Conservation (phyloP, 2,888 invertebrate species). For the Andrena bucephala region DNA sequence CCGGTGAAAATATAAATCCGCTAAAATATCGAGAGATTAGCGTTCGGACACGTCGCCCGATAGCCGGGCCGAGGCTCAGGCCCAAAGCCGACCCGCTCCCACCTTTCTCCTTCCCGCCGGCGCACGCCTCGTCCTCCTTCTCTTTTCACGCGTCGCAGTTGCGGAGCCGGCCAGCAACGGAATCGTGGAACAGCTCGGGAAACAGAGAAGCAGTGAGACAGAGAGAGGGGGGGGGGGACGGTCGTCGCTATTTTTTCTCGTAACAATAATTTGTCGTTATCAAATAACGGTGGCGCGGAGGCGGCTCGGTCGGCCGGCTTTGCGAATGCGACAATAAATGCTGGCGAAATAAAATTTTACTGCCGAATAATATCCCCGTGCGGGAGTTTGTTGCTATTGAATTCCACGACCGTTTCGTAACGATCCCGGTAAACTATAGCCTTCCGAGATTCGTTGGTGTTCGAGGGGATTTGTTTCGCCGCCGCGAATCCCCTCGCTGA, state of each 20-base stretch:
- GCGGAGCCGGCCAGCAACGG: background rate
- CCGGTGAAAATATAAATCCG: slow-evolving; percentile 82
- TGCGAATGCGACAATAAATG: slow-evolving; percentile 81
- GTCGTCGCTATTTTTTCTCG: slow-evolving; percentile 81
- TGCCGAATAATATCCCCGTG: slow-evolving; percentile 81
- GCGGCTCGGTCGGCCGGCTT: slow-evolving; percentile 62
- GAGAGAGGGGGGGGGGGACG: background rate
- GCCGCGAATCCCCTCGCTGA: slow-evolving; percentile 34
- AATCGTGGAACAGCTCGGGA: background rate
- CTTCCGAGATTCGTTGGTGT: slow-evolving; percentile 13
- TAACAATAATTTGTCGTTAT: slow-evolving; percentile 85
- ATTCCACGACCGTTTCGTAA: slow-evolving; percentile 77
- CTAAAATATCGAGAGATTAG: slow-evolving; percentile 84
- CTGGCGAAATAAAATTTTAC: slow-evolving; percentile 84
- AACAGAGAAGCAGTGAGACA: background rate
- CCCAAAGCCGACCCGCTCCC: slow-evolving; percentile 58
- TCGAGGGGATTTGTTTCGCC: slow-evolving; percentile 21
- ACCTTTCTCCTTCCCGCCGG: background rate
- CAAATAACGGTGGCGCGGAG: slow-evolving; percentile 77
- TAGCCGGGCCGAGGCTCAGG: slow-evolving; percentile 71
- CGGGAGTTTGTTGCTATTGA: slow-evolving; percentile 83
- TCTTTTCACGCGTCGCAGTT: background rate
- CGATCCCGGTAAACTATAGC: slow-evolving; percentile 50
- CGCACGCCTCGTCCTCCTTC: slow-evolving; percentile 11
- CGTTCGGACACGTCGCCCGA: slow-evolving; percentile 79